These are phyloP conservation scores for Choreutis nemorana DNA, from an alignment of 2,888 invertebrate species.

Conservation along the genomic window DNA sequence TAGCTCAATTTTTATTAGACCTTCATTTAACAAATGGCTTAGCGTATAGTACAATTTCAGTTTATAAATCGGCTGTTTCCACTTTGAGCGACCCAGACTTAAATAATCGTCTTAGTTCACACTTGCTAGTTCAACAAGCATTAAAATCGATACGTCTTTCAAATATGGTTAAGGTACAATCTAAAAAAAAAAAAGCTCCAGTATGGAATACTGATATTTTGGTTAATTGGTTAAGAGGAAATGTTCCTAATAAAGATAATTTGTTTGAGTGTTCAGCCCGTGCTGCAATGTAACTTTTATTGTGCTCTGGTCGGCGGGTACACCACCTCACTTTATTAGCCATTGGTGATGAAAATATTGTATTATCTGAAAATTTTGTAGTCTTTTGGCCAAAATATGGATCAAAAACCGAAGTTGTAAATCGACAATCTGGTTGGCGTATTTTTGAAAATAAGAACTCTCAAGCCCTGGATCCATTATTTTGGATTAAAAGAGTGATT, in stretches of 20 bases:
- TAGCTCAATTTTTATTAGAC: neutral
- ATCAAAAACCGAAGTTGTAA: no score
- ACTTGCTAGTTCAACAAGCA: constrained; percentile 1
- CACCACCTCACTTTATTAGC: constrained; percentile 1
- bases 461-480: neutral
- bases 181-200: constrained; percentile 4
- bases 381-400: constrained; percentile 1
- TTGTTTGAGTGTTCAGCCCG: constrained; percentile 1
- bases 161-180: no score
- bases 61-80: constrained; percentile 3
- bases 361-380: neutral
- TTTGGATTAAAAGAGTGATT: constrained; percentile 1
- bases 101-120: neutral
- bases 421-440: constrained; percentile 1
- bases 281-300: constrained; percentile 7
- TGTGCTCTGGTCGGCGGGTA: constrained; percentile 5
- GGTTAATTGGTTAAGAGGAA: no score
- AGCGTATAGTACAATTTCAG: constrained; percentile 5
- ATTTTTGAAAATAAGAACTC: neutral
- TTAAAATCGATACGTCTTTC: constrained; percentile 5
- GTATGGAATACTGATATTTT: constrained; percentile 8
- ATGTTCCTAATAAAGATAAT: neutral
- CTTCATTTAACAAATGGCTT: neutral
- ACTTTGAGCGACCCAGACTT: constrained; percentile 3
- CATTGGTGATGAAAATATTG: neutral